These are phyloP conservation scores for Xestia ashworthii DNA, from an alignment of 2,888 invertebrate genomes.

Conservation along the genomic window DNA sequence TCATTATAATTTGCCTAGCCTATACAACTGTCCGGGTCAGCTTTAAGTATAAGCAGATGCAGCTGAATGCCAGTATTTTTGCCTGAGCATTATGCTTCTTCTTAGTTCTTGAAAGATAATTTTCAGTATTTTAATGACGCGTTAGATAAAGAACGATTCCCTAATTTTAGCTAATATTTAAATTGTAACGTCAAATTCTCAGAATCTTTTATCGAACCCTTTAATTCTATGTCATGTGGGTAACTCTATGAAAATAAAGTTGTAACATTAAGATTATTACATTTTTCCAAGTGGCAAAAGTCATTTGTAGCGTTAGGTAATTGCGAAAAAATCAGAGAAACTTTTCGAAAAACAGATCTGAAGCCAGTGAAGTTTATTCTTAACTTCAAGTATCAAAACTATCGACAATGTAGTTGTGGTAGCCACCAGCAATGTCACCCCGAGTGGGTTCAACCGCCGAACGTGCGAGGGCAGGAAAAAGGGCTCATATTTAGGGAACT, in stretches of 20 bases:
- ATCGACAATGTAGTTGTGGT: conserved; percentile 56
- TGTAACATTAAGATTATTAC: neutral
- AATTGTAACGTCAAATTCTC: neutral
- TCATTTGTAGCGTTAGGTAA: neutral
- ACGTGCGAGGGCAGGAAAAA: conserved; percentile 81
- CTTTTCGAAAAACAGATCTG: neutral
- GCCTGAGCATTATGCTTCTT: neutral
- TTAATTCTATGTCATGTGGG: no score
- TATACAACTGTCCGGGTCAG: neutral
- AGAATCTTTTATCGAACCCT: neutral
- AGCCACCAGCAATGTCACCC: conserved; percentile 87
- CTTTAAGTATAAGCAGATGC: neutral
- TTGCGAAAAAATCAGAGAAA: neutral
- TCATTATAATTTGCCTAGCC: neutral
- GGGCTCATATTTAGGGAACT: conserved; percentile 78
- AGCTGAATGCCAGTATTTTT: neutral
- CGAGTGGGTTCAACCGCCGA: conserved; percentile 87
- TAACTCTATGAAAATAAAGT: neutral
- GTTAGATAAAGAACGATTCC: neutral
- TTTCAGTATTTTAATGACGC: neutral
- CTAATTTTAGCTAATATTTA: neutral
- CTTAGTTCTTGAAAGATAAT: neutral
- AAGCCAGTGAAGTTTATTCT: neutral
- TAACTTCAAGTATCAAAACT: conserved; percentile 78
- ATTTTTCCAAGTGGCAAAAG: neutral